A percentile compares a stretch with the other conserved stretches of the same genome.
These are phyloP conservation scores for Aphaenogaster rudis DNA, from an alignment of 1,140 invertebrate species.

Conservation along the genomic window DNA sequence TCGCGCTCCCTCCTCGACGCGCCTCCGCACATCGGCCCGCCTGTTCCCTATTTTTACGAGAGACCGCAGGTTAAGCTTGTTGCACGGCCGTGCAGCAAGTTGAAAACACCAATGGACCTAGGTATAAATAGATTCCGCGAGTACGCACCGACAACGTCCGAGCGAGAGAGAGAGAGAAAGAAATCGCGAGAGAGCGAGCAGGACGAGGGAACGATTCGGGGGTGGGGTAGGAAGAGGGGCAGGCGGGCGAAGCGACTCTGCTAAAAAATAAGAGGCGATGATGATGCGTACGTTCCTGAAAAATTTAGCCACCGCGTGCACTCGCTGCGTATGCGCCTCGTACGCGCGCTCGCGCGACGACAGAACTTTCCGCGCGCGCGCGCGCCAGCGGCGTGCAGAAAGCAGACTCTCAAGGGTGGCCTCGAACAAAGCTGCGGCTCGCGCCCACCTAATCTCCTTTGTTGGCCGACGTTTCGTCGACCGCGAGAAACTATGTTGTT, in stretches of 20 bases:
- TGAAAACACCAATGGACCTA: conserved; percentile 75
- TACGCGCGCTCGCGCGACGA: background rate
- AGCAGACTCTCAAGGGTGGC: conserved; percentile 42
- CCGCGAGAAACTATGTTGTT: background rate
- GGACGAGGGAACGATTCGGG: background rate
- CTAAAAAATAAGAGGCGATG: conserved; percentile 67
- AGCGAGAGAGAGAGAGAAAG: conserved; percentile 39
- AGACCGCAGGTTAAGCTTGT: conserved; percentile 70
- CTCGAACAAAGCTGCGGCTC: conserved; percentile 2
- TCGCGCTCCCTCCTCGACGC: background rate
- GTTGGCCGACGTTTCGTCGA: background rate
- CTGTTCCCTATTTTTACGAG: conserved; percentile 75
- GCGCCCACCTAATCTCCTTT: conserved; percentile 9
- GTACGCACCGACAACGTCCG: conserved; percentile 41
- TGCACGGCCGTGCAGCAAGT: conserved; percentile 73
- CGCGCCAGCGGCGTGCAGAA: background rate
- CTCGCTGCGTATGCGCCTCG: background rate
- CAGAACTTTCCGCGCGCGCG: conserved; percentile 11
- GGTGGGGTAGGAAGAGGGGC: background rate
- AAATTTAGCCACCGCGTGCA: conserved; percentile 50
- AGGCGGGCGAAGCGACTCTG: background rate
- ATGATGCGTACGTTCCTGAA: conserved; percentile 63
- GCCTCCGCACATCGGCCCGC: conserved; percentile 14
- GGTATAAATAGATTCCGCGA: conserved; percentile 75
- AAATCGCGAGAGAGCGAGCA: background rate